Conservation (phyloP, 2,797 vertebrate genomes). For the Knipowitschia caucasica region DNA sequence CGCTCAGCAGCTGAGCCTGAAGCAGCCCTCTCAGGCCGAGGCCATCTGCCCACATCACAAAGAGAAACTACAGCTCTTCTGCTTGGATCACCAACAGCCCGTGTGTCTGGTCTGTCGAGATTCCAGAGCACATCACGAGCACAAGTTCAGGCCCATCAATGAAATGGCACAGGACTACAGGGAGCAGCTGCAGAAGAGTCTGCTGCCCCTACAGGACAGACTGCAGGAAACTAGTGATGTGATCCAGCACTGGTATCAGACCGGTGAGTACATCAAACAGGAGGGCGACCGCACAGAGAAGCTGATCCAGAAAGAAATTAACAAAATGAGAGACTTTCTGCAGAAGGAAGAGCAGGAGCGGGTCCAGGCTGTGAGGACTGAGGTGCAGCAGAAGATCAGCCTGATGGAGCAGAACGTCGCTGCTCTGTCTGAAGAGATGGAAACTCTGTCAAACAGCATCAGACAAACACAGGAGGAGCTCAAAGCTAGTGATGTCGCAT, state of each 20-base stretch:
- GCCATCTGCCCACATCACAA: constrained; percentile 21
- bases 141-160: constrained; percentile 21
- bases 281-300: constrained; percentile 5
- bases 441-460: background rate
- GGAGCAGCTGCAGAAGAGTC: background rate
- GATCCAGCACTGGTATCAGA: constrained; percentile 1
- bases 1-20: background rate
- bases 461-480: background rate
- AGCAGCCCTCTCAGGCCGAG: background rate
- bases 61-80: constrained; percentile 31
- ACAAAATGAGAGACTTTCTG: constrained; percentile 10
- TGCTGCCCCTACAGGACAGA: constrained; percentile 4
- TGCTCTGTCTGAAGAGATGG: constrained; percentile 1
- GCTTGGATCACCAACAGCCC: constrained; percentile 24
- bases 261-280: background rate
- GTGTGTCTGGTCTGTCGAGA: constrained; percentile 27
- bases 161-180: constrained; percentile 19
- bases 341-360: constrained; percentile 12
- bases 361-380: constrained; percentile 8
- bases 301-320: constrained; percentile 12
- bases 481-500: background rate
- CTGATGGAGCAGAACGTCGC: background rate
- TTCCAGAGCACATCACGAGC: constrained; percentile 15
- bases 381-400: constrained; percentile 7
- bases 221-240: background rate